Percentiles rank a stretch among this genome's conserved stretches.
phyloP scores from a whole-genome alignment of 53 echinoderm and acorn worm species.

The Paelopatides confundens region DNA sequence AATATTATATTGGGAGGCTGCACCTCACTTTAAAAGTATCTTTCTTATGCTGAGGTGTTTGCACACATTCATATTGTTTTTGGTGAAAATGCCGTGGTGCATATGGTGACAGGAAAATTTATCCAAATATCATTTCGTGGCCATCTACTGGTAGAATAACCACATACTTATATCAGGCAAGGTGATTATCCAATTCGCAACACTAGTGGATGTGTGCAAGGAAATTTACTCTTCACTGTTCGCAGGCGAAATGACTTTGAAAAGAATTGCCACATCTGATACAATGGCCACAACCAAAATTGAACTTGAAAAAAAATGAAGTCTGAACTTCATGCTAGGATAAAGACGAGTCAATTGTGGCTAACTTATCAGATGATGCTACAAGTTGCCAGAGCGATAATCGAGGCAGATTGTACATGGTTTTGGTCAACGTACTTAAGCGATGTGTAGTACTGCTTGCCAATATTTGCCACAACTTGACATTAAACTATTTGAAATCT shows the following conservation, averaged over 20 bases:
- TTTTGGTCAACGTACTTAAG: conserved; percentile 40
- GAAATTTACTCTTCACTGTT: conserved; percentile 24
- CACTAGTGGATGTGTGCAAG: conserved; percentile 14
- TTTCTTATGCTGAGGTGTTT: conserved; percentile 53
- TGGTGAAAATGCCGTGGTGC: conserved; percentile 59
- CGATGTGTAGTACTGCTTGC: conserved; percentile 37
- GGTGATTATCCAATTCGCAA: conserved; percentile 15
- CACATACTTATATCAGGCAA: conserved; percentile 28
- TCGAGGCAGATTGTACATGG: conserved; percentile 65
- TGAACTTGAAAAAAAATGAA: conserved; percentile 42
- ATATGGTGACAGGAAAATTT: conserved; percentile 62
- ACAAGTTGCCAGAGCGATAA: conserved; percentile 27
- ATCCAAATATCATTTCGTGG: conserved; percentile 57
- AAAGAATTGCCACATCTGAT: conserved; percentile 14
- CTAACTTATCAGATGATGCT: conserved; percentile 31
- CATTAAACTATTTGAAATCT: conserved; percentile 57
- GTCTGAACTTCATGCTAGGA: neutral
- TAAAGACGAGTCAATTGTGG: conserved; percentile 46
- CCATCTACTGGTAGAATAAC: conserved; percentile 56
- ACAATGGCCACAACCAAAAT: neutral
- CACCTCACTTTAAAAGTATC: conserved; percentile 11
- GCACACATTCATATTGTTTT: conserved; percentile 39
- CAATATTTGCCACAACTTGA: conserved; percentile 35
- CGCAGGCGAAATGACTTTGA: neutral
- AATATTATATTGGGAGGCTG: no score